Evolutionary conservation across 1,140 invertebrate genomes (phyloP), one percentile per base, ranked within the genome.

Genomic region (Fopius arisanus): DNA sequence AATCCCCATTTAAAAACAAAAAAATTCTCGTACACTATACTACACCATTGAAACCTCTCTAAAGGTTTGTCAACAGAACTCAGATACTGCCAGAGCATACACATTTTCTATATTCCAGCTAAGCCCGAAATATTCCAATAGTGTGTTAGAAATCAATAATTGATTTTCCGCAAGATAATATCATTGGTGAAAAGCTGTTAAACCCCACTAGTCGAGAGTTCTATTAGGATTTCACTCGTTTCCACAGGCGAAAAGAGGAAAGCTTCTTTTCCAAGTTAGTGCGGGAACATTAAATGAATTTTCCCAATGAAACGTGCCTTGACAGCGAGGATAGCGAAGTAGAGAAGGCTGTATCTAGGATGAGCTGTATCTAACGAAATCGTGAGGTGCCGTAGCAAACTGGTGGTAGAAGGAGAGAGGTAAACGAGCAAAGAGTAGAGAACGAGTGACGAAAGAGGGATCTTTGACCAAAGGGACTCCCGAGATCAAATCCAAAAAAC

Each of bases 281-380:
- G 48, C 29, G 68, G 51, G 62, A 70, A 70, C 68, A 62, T 70
- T 70, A 70, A 70, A 70, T 70, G 68, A 70, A 70, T 70, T 70
- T 69, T 70, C 51, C 16, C 48, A 12, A 19, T 62, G 43, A 70
- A 59, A 33, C 31, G 51, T 70, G 31, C 33, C 51, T 69, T 28
- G 67, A 43, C 67, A 54, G 26, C 29, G 16, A 16, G 66, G 33
- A 41, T 16, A 21, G 12, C 41, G 9, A 28, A 59, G 23, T 6
- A 26, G 54, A 10, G 21, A 28, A 16, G 14, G 29, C 12, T n/a
- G n/a, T n/a, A n/a, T n/a, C n/a, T n/a, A n/a, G 54, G n/a, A 31
- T 33, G 12, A 16, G 26, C 10, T 65, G 29, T 65, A 65, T 65
- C n/a, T 65, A 65, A 23, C 26, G 19, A 4, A 59, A 28, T 29